Base-by-base conservation (phyloP, 1,140 invertebrate genomes). In the Drosophila serrata region DNA sequence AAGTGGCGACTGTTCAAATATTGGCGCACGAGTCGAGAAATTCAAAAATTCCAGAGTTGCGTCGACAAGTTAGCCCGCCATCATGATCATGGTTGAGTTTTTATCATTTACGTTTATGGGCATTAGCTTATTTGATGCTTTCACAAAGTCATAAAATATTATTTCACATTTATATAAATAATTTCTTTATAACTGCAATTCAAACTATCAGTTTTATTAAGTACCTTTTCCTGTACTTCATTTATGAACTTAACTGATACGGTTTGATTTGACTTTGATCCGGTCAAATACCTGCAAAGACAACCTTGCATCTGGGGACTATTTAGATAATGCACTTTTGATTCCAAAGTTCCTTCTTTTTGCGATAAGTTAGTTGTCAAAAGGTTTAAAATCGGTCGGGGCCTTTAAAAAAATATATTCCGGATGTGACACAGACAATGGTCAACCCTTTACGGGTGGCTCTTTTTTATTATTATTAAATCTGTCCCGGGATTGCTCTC, bases 1-100 rank as follows among this genome's bases (percentile, higher is more conserved):
- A 19, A 68, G 48, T 70, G 48, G 29, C 37, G 31, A 53, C 48
- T 81, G 79, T 65, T 81, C 13, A 81, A 81, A 81, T 81, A 81
- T 81, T 81, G 80, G 78, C 79, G 24, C 35, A 42, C 61, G 22
- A 75, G 59, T 64, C 46, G 42, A 43, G 40, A 59, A 78, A 75
- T 81, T 75, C 58, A 12, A 39, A 37, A 39, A 42, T 67, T 68
- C 45, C 62, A 40, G 17, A 67, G 61, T 29, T 15, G 43, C 6
- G 48, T 22, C 9, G 31, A 17, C 59, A 62, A 64, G 62, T 43
- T 43, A 11, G 17, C 15, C 24, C 11, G 17, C 11, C 56, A 42
- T 53, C 15, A 69, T 78, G 19, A 43, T 46, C 19, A 24, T 17
- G 24, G 45, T n/a, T 15, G 43, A 15, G 11, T 45, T n/a, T n/a